These are phyloP conservation scores for Acrocyrtus sp. DNA, from an alignment of 2,888 invertebrate species.

Conservation along the genomic window DNA sequence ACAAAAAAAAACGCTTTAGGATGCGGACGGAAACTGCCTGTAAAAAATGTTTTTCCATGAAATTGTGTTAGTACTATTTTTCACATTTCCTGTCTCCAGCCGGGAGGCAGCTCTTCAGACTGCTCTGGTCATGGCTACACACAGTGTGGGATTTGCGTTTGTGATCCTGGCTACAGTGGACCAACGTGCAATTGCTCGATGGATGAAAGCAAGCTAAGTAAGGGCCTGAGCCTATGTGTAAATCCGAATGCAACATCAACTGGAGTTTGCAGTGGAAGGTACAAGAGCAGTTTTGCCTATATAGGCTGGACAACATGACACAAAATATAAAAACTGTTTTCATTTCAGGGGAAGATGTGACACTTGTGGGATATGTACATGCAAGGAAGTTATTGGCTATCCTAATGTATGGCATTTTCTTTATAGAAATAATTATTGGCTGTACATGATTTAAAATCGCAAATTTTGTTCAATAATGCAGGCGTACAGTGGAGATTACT, in stretches of 20 bases:
- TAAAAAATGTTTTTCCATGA: too few relatives aligned
- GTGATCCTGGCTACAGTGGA: slow-evolving; percentile 23
- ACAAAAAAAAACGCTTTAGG: too few relatives aligned
- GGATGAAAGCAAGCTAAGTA: background rate
- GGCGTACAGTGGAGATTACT: slow-evolving; percentile 24
- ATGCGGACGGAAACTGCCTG: too few relatives aligned
- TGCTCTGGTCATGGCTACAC: slow-evolving; percentile 25
- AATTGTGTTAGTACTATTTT: background rate
- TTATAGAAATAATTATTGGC: too few relatives aligned
- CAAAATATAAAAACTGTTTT: background rate
- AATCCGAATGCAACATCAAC: background rate
- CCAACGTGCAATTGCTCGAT: slow-evolving; percentile 34
- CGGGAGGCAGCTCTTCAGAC: slow-evolving; percentile 69
- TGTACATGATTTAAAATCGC: background rate
- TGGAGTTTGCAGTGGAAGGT: slow-evolving; percentile 9
- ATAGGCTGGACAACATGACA: background rate
- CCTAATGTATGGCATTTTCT: slow-evolving; percentile 18
- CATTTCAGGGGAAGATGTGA: slow-evolving; percentile 36
- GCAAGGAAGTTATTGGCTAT: slow-evolving; percentile 14
- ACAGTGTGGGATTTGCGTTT: slow-evolving; percentile 43
- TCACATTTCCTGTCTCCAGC: background rate
- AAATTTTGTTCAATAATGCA: background rate
- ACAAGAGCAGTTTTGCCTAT: background rate
- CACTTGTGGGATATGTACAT: slow-evolving; percentile 35
- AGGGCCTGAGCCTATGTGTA: slow-evolving; percentile 10